Conservation (phyloP, 2,888 invertebrate genomes). For the Nymphalis urticae region DNA sequence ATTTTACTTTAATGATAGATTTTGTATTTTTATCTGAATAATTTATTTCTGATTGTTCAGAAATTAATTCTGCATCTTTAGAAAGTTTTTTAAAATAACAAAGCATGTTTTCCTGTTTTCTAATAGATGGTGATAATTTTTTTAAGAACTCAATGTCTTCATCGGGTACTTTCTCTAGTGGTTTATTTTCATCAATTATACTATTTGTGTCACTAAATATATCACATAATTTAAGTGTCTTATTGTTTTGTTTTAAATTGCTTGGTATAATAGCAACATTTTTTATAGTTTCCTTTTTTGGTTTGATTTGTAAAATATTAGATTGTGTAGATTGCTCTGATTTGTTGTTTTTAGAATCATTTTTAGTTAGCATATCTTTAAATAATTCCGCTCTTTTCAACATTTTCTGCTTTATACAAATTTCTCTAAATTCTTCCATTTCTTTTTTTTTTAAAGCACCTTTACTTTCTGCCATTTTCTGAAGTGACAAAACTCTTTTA, state of each 20-base stretch:
- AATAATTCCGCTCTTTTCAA: slow-evolving; percentile 83
- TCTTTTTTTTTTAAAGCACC: slow-evolving; percentile 82
- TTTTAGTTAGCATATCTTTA: slow-evolving; percentile 70
- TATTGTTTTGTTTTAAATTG: slow-evolving; percentile 37
- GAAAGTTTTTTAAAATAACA: slow-evolving; percentile 82
- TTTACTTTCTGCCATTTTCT: slow-evolving; percentile 84
- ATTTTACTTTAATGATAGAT: slow-evolving; percentile 62
- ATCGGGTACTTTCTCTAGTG: slow-evolving; percentile 48
- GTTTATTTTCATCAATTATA: slow-evolving; percentile 37
- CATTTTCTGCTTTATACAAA: slow-evolving; percentile 80
- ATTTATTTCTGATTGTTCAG: slow-evolving; percentile 45
- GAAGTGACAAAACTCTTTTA: slow-evolving; percentile 78
- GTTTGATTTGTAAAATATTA: slow-evolving; percentile 7
- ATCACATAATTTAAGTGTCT: slow-evolving; percentile 53
- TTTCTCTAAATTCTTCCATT: slow-evolving; percentile 79
- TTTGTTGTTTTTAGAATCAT: slow-evolving; percentile 46
- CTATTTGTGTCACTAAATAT: slow-evolving; percentile 51
- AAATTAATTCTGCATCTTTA: slow-evolving; percentile 50
- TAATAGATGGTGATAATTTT: slow-evolving; percentile 81
- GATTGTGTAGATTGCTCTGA: slow-evolving; percentile 33
- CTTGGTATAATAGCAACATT: slow-evolving; percentile 22
- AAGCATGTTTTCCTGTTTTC: slow-evolving; percentile 82
- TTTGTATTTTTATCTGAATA: slow-evolving; percentile 39
- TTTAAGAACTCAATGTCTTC: slow-evolving; percentile 75
- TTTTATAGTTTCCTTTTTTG: slow-evolving; percentile 17